phyloP scores from a whole-genome alignment of 1,140 invertebrate species.

The Carcinoscorpius rotundicauda region DNA sequence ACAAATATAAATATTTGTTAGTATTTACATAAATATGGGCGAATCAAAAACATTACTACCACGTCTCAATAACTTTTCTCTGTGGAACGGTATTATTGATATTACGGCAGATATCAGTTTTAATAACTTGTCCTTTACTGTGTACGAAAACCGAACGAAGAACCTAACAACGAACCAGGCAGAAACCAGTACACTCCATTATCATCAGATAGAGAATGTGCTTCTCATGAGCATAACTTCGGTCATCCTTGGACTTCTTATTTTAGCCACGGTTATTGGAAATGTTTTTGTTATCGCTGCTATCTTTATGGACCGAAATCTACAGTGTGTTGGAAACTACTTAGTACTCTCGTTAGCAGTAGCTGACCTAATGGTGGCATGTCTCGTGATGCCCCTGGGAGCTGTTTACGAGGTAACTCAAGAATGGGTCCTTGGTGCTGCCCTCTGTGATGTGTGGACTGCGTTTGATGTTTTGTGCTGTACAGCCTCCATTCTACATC shows the following conservation, averaged over 20 bases:
- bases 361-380: conserved; percentile 70
- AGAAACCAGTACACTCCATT: no score
- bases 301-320: conserved; percentile 71
- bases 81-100: no score
- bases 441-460: conserved; percentile 87
- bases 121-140: no score
- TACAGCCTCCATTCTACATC: conserved; percentile 80
- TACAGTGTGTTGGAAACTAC: conserved; percentile 77
- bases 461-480: conserved; percentile 81
- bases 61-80: no score
- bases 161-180: no score
- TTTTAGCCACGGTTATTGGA: conserved; percentile 40
- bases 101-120: no score
- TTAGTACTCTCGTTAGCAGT: conserved; percentile 73
- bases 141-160: no score
- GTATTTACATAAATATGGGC: no score
- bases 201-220: no score
- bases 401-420: conserved; percentile 63
- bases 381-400: conserved; percentile 74
- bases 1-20: no score
- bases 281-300: conserved; percentile 91
- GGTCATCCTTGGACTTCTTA: conserved; percentile 5
- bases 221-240: no score
- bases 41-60: no score
- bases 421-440: conserved; percentile 69